Conservation (phyloP, 1,140 invertebrate species). For the Pteromalus puparum region DNA sequence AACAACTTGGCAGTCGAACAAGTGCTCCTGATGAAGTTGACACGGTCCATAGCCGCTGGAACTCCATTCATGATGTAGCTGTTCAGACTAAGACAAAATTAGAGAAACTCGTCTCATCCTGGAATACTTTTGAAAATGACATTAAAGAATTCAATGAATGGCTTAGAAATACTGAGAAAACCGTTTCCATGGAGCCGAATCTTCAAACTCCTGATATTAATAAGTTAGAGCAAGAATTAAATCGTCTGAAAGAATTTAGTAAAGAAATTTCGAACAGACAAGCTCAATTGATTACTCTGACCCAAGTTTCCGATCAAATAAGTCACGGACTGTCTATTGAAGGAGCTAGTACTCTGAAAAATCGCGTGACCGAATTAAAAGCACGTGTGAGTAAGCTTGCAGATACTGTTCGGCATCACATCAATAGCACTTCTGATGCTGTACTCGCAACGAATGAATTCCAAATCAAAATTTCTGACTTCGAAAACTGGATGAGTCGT, state of each 20-base stretch:
- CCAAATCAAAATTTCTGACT: slow-evolving; percentile 85
- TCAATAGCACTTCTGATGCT: slow-evolving; percentile 87
- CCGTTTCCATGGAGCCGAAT: slow-evolving; percentile 75
- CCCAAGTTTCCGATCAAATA: slow-evolving; percentile 87
- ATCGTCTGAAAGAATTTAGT: slow-evolving; percentile 84
- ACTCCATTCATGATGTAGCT: slow-evolving; percentile 83
- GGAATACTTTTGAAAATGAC: slow-evolving; percentile 87
- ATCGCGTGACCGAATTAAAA: slow-evolving; percentile 84
- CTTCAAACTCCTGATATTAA: slow-evolving; percentile 81
- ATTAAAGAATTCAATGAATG: slow-evolving; percentile 83
- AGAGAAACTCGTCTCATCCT: slow-evolving; percentile 86
- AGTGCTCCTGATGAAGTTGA: slow-evolving; percentile 88
- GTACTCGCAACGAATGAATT: slow-evolving; percentile 90
- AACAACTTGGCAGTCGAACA: slow-evolving; percentile 83
- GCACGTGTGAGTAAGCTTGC: slow-evolving; percentile 81
- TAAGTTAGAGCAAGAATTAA: slow-evolving; percentile 84
- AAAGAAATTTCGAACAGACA: slow-evolving; percentile 89
- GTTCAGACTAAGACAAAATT: slow-evolving; percentile 85
- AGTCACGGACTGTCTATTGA: slow-evolving; percentile 85
- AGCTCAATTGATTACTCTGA: slow-evolving; percentile 86
- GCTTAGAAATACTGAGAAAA: slow-evolving; percentile 82
- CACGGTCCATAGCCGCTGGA: slow-evolving; percentile 86
- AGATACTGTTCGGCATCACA: slow-evolving; percentile 83
- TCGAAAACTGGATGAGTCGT: slow-evolving; percentile 90
- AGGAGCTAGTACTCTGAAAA: slow-evolving; percentile 83